These are phyloP conservation scores for Telenomus remus DNA, from an alignment of 1,140 invertebrate species.

Conservation along the genomic window DNA sequence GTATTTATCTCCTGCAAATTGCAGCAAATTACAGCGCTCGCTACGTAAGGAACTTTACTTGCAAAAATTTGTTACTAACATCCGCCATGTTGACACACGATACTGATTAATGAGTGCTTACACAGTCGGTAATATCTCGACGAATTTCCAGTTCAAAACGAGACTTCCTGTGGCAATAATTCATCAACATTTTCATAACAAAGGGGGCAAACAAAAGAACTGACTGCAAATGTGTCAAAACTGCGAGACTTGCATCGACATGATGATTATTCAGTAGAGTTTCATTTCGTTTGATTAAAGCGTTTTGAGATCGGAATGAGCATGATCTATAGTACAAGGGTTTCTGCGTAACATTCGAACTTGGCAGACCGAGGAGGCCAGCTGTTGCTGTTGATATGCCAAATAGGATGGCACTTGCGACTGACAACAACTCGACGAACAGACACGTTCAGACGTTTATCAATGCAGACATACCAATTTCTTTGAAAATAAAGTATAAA, in stretches of 20 bases:
- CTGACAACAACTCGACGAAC: slow-evolving; percentile 46
- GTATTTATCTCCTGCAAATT: slow-evolving; percentile 52
- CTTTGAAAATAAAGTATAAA: too few relatives aligned
- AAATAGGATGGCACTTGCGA: slow-evolving; percentile 37
- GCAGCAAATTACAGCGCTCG: slow-evolving; percentile 39
- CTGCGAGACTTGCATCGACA: too few relatives aligned
- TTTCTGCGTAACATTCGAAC: too few relatives aligned
- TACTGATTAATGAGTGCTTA: slow-evolving; percentile 37
- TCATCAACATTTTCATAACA: too few relatives aligned
- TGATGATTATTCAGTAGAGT: too few relatives aligned
- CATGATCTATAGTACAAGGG: too few relatives aligned
- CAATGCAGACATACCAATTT: too few relatives aligned
- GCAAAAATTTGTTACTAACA: slow-evolving; percentile 41
- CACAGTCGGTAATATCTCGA: slow-evolving; percentile 6
- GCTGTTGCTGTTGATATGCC: slow-evolving; percentile 42
- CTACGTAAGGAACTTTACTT: slow-evolving; percentile 35
- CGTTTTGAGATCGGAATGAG: too few relatives aligned
- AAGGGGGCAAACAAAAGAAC: too few relatives aligned
- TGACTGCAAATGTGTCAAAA: too few relatives aligned
- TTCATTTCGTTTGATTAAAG: too few relatives aligned
- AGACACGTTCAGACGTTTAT: slow-evolving; percentile 17
- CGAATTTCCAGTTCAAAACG: slow-evolving; percentile 2
- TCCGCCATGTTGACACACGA: slow-evolving; percentile 22
- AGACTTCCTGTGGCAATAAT: background rate
- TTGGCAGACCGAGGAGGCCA: slow-evolving; percentile 1